phyloP scores from a whole-genome alignment of 1,140 invertebrate species.

The Cherax destructor region DNA sequence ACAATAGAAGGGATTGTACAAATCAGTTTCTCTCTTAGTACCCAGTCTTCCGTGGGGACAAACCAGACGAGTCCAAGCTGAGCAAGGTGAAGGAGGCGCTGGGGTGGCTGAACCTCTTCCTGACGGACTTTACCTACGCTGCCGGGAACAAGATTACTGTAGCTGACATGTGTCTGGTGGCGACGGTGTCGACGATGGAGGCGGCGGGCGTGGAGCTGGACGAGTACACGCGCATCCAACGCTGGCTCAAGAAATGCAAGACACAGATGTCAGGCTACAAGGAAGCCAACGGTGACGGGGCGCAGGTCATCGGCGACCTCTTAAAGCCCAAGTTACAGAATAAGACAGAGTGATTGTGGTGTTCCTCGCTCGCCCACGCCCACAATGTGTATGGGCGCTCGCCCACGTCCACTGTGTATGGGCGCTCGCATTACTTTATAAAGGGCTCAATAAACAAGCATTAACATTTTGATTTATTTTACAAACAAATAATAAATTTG shows the following conservation, averaged over 20 bases:
- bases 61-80: conserved; percentile 36
- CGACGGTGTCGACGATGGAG: conserved; percentile 73
- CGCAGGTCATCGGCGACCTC: neutral
- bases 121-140: conserved; percentile 70
- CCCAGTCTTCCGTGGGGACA: conserved; percentile 68
- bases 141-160: conserved; percentile 74
- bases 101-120: conserved; percentile 72
- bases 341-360: neutral
- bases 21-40: conserved; percentile 82
- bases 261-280: conserved; percentile 82
- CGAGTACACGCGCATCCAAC: conserved; percentile 80
- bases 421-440: too few species aligned
- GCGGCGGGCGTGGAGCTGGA: conserved; percentile 71
- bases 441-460: too few species aligned
- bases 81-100: conserved; percentile 70
- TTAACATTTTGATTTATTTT: too few species aligned
- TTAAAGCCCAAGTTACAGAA: conserved; percentile 19
- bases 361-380: too few species aligned
- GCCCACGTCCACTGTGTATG: too few species aligned
- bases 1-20: too few species aligned
- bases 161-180: conserved; percentile 73
- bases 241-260: conserved; percentile 83
- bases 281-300: conserved; percentile 14
- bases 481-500: too few species aligned
- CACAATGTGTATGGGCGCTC: too few species aligned